Percentiles rank a stretch among this genome's conserved stretches.
phyloP scores from a whole-genome alignment of 2,888 invertebrate species.

The Tenthredo scrophulariae region DNA sequence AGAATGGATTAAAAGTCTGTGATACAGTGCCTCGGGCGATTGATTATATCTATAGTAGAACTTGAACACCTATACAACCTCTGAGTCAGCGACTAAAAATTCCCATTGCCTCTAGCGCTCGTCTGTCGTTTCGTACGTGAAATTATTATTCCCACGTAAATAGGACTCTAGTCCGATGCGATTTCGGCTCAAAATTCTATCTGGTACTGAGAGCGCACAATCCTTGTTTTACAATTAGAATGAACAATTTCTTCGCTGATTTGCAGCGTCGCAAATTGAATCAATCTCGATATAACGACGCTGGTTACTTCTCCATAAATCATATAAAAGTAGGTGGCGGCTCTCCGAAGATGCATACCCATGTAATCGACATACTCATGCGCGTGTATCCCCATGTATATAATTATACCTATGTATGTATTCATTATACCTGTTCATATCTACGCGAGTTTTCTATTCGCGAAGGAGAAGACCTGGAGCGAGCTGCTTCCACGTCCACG shows the following conservation, averaged over 20 bases:
- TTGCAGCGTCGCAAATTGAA: constrained; percentile 18
- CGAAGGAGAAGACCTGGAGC: not conserved
- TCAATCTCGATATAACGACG: constrained; percentile 14
- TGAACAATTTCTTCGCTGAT: not conserved
- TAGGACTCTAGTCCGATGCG: not conserved
- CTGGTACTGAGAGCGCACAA: not conserved
- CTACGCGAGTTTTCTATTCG: not conserved
- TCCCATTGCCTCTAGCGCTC: not conserved
- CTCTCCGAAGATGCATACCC: constrained; percentile 1
- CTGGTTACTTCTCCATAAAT: not conserved
- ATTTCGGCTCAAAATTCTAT: not conserved
- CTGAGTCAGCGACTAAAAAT: not conserved
- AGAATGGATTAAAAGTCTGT: not conserved
- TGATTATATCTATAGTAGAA: not conserved
- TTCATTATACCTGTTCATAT: not conserved
- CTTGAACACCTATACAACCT: not conserved
- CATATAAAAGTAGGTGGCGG: not conserved
- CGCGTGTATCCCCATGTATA: not conserved
- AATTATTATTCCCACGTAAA: not conserved
- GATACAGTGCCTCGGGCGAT: not conserved
- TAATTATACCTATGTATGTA: not conserved
- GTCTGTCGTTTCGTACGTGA: not conserved
- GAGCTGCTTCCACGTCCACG: not conserved
- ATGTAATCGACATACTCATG: not conserved
- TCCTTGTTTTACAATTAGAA: not conserved